These are phyloP conservation scores for Nibea albiflora DNA, from an alignment of 2,113 vertebrate genomes.

Conservation along the genomic window DNA sequence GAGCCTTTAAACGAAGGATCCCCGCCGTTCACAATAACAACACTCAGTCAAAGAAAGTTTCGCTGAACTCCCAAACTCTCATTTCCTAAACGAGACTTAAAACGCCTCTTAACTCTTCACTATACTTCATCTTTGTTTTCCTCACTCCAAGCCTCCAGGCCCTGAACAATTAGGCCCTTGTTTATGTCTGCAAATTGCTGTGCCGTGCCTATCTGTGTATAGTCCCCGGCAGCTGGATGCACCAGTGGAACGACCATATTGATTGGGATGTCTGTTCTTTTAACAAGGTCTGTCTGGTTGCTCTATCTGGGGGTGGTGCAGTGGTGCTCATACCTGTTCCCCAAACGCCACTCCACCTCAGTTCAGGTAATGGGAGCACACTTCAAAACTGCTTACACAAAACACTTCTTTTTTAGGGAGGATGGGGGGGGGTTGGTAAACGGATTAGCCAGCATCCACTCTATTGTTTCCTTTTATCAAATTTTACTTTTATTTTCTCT, in stretches of 20 bases:
- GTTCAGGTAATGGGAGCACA: conserved; percentile 67
- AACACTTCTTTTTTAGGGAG: conserved; percentile 51
- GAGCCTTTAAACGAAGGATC: conserved; percentile 47
- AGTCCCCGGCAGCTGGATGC: conserved; percentile 75
- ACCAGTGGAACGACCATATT: conserved; percentile 75
- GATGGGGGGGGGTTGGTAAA: conserved; percentile 50
- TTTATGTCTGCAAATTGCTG: conserved; percentile 81
- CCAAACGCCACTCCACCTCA: conserved; percentile 67
- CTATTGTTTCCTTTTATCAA: conserved; percentile 49
- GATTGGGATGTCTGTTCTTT: conserved; percentile 81
- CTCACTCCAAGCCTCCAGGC: conserved; percentile 72
- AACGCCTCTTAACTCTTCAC: conserved; percentile 75
- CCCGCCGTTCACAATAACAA: conserved; percentile 70
- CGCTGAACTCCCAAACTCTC: conserved; percentile 65
- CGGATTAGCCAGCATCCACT: conserved; percentile 37
- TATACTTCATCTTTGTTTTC: conserved; percentile 76
- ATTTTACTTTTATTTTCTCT: conserved; percentile 53
- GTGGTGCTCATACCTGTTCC: conserved; percentile 67
- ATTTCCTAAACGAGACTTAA: conserved; percentile 80
- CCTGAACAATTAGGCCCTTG: conserved; percentile 81
- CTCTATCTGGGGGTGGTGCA: conserved; percentile 60
- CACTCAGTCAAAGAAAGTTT: conserved; percentile 79
- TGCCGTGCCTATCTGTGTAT: conserved; percentile 68
- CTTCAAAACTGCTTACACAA: conserved; percentile 78
- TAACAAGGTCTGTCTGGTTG: conserved; percentile 82